Evolutionary conservation across 2,113 vertebrate genomes (phyloP).

Genomic region (Vulpes ferrilata): DNA sequence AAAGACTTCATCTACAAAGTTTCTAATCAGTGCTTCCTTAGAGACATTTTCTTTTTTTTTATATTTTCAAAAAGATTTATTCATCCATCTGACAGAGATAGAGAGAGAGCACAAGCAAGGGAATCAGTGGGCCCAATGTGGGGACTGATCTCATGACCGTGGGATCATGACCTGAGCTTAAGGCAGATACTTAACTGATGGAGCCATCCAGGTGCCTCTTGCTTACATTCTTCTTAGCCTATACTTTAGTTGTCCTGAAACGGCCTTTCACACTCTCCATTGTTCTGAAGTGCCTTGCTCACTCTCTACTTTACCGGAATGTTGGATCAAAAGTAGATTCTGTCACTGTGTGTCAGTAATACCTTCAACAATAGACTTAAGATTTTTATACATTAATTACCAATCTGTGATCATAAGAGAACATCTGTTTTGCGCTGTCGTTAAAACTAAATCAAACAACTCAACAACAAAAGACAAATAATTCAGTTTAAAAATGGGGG

Average conservation of each 20-base stretch:
- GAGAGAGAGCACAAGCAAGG: too few relatives aligned
- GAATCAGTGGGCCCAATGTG: too few relatives aligned
- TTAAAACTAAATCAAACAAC: background rate
- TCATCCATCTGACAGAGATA: too few relatives aligned
- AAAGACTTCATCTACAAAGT: too few relatives aligned
- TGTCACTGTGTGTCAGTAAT: background rate
- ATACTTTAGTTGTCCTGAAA: background rate
- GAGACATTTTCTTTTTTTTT: too few relatives aligned
- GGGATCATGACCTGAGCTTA: background rate
- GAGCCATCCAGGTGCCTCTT: background rate
- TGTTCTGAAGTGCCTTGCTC: background rate
- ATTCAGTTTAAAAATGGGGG: background rate
- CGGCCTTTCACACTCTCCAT: background rate
- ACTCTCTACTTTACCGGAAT: too few relatives aligned
- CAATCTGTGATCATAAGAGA: background rate
- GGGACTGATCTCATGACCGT: too few relatives aligned
- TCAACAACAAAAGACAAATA: background rate
- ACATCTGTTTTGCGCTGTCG: background rate
- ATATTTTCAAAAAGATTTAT: too few relatives aligned
- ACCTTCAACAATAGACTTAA: background rate
- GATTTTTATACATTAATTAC: background rate
- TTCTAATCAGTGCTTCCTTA: too few relatives aligned
- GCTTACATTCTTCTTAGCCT: background rate
- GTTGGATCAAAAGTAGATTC: background rate
- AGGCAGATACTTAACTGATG: too few relatives aligned